Evolutionary conservation across 2,888 invertebrate species (phyloP).

Genomic region (Caenorhabditis angaria): DNA sequence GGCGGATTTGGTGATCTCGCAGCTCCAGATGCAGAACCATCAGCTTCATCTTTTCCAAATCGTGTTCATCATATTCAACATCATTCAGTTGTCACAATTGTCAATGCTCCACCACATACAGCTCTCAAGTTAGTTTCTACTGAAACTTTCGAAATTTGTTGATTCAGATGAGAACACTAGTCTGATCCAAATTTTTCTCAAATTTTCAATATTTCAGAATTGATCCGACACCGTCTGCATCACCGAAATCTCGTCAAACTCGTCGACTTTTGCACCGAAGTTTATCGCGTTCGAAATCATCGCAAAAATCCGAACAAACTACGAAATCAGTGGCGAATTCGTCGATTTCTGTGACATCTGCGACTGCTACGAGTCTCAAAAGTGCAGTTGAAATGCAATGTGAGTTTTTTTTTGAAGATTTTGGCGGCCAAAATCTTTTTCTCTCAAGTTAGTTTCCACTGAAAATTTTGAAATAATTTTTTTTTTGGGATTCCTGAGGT

Average conservation of each 20-base stretch:
- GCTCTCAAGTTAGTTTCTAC: neutral
- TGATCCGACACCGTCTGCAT: too few relatives aligned
- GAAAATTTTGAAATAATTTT: neutral
- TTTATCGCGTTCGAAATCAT: too few relatives aligned
- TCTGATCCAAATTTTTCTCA: too few relatives aligned
- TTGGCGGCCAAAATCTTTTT: neutral
- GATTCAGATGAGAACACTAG: too few relatives aligned
- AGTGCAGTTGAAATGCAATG: constrained; percentile 12
- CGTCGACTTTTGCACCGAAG: too few relatives aligned
- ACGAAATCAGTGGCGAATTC: constrained; percentile 20
- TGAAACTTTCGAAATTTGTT: neutral
- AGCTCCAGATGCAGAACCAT: constrained; percentile 20
- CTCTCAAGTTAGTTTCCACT: neutral
- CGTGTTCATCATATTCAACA: constrained; percentile 30
- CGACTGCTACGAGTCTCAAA: neutral
- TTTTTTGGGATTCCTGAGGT: too few relatives aligned
- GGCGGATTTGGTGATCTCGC: constrained; percentile 42
- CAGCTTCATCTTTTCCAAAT: constrained; percentile 14
- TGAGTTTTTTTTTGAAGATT: constrained; percentile 5
- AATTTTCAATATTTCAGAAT: too few relatives aligned
- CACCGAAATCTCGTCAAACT: constrained; percentile 14
- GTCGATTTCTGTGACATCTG: neutral
- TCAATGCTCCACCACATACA: constrained; percentile 20
- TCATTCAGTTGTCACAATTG: constrained; percentile 19
- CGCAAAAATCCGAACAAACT: constrained; percentile 28